These are phyloP conservation scores for Ctenicera cuprea DNA, from an alignment of 2,888 invertebrate genomes.

Conservation along the genomic window DNA sequence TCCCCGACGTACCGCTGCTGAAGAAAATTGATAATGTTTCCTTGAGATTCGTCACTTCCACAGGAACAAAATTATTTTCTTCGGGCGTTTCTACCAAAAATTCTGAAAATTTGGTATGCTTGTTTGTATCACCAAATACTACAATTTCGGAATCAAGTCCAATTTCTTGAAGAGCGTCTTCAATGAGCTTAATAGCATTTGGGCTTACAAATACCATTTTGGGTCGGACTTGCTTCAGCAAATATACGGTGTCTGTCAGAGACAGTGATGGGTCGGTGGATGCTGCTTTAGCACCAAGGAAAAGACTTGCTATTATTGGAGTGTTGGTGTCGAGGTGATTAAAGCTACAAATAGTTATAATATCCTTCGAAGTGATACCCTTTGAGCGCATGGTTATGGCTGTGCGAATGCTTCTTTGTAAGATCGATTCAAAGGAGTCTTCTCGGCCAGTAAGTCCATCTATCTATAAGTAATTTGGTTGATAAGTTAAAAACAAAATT, in stretches of 20 bases:
- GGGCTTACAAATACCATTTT: conserved; percentile 58
- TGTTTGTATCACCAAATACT: conserved; percentile 53
- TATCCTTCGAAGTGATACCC: conserved; percentile 71
- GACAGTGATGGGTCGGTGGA: conserved; percentile 62
- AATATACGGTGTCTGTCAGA: conserved; percentile 55
- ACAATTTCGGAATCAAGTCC: conserved; percentile 52
- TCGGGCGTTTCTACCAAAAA: conserved; percentile 58
- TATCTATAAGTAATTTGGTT: conserved; percentile 32
- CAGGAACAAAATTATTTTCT: conserved; percentile 54
- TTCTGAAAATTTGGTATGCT: conserved; percentile 49
- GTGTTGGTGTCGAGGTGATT: conserved; percentile 71
- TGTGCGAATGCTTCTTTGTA: conserved; percentile 12
- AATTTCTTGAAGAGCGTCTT: conserved; percentile 46
- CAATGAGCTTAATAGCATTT: conserved; percentile 51
- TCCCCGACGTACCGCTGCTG: conserved; percentile 66
- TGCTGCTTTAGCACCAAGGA: conserved; percentile 68
- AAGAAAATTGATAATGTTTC: conserved; percentile 57
- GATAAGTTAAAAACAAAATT: no score
- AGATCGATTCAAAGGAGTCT: conserved; percentile 68
- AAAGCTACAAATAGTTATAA: conserved; percentile 72
- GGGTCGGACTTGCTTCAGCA: conserved; percentile 59
- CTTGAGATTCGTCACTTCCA: conserved; percentile 39
- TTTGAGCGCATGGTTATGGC: conserved; percentile 51
- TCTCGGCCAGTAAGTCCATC: conserved; percentile 24
- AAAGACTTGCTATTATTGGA: conserved; percentile 73